Percentiles rank a stretch among this genome's conserved stretches.
These are phyloP conservation scores for Coenonympha glycerion DNA, from an alignment of 2,888 invertebrate species.

Conservation along the genomic window DNA sequence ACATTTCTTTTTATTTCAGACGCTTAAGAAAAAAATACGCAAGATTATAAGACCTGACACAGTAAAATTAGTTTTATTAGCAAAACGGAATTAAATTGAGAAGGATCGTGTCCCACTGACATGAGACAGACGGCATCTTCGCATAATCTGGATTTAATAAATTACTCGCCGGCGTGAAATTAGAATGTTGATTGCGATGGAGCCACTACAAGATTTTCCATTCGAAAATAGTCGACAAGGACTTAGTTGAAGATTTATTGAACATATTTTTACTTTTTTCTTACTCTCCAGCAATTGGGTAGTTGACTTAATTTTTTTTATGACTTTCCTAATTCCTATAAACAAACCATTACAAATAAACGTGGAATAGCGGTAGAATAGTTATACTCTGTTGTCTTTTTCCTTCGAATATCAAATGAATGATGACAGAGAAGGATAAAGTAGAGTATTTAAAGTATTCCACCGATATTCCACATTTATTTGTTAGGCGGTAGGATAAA, in stretches of 20 bases:
- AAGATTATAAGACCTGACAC: neutral
- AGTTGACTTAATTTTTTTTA: neutral
- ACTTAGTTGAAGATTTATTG: conserved; percentile 17
- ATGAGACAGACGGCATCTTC: conserved; percentile 17
- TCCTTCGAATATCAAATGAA: too few relatives aligned
- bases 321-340: too few relatives aligned
- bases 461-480: too few relatives aligned
- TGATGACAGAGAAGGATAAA: too few relatives aligned
- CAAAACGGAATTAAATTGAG: conserved; percentile 6
- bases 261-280: conserved; percentile 10
- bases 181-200: conserved; percentile 22
- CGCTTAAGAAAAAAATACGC: neutral
- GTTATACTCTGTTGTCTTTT: too few relatives aligned
- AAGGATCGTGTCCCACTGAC: conserved; percentile 13
- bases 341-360: too few relatives aligned
- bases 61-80: conserved; percentile 4
- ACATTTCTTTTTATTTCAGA: too few relatives aligned
- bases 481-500: too few relatives aligned
- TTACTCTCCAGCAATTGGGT: neutral
- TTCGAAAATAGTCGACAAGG: conserved; percentile 18
- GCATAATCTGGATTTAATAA: conserved; percentile 20
- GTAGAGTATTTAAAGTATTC: too few relatives aligned
- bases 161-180: conserved; percentile 25
- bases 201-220: conserved; percentile 20
- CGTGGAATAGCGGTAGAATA: too few relatives aligned